Evolutionary conservation across 2,113 vertebrate species (phyloP), one percentile per base, ranked within the genome.

Genomic region (Lethenteron reissneri): DNA sequence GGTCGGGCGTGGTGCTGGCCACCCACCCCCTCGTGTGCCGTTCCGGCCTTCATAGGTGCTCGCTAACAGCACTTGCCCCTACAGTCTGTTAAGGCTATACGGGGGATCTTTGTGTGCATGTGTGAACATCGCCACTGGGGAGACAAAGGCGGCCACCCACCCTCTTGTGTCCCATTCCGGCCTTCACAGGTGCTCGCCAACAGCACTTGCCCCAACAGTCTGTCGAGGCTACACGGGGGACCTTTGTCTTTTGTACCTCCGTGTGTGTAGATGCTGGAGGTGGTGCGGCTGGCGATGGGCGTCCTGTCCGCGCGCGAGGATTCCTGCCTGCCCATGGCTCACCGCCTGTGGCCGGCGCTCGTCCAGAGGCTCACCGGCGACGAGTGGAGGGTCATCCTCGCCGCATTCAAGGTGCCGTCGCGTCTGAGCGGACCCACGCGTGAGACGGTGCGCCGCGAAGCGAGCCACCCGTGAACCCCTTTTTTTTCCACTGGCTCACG

Each of bases 271-370:
- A 84, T 87, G 2, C 74, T 97, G 78, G 87, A 95, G 0, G 80
- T 91, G 69, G 77, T 97, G 76, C 83, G 87, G 75, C 78, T 91
- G 57, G 88, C 88, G 13, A 80, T 95, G 3, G 70, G 70, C 0
- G 77, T 87, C 56, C 82, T 96, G 72, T 82, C 82, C 72, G 79
- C 84, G 74, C 79, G 78, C 2, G 79, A 85, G 77, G 81, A 86
- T 70, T 85, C 88, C 59, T 80, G 96, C 72, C 84, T 95, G 57
- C 92, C 92, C 13, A 78, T 96, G 84, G 86, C 84, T 74, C 90
- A 97, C 72, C 87, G 84, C 60, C 83, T 80, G 76, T 97, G 92
- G 92, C 89, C 87, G 3, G 78, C 86, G 1, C 85, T 97, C 0
- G 79, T 91, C 56, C 80, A 81, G 71, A 83, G 92, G 73, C 86